Evolutionary conservation across 2,888 invertebrate genomes (phyloP).

Genomic region (Chloroclysta siterata): DNA sequence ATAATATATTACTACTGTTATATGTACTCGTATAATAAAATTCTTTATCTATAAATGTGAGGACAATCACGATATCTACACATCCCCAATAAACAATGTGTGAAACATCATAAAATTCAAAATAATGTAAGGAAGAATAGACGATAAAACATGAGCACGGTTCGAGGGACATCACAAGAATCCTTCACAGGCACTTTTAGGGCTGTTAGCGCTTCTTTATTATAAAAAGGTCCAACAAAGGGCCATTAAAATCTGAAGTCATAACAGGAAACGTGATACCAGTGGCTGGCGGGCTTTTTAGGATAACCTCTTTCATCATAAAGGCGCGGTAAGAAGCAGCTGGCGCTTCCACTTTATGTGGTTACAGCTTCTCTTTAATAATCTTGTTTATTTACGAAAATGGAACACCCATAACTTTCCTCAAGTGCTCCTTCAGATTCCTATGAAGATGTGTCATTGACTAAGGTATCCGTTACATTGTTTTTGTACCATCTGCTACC

Average conservation of each 20-base stretch:
- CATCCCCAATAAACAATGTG: constrained; percentile 56
- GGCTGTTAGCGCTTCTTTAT: constrained; percentile 71
- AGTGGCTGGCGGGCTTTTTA: constrained; percentile 65
- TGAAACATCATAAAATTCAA: constrained; percentile 57
- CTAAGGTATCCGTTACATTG: constrained; percentile 46
- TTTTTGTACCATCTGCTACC: constrained; percentile 41
- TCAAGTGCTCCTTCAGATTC: constrained; percentile 54
- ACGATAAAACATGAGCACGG: constrained; percentile 59
- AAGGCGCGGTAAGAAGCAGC: constrained; percentile 77
- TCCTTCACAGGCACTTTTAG: constrained; percentile 64
- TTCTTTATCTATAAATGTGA: constrained; percentile 9
- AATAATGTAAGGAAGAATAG: constrained; percentile 57
- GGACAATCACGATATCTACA: constrained; percentile 33
- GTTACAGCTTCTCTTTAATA: constrained; percentile 81
- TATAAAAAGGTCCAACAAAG: constrained; percentile 76
- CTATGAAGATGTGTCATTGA: constrained; percentile 64
- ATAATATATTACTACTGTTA: too few relatives aligned
- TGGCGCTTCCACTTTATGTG: constrained; percentile 80
- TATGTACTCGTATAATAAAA: neutral
- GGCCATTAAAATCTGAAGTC: constrained; percentile 80
- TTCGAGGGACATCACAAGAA: constrained; percentile 59
- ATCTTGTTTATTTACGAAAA: constrained; percentile 79
- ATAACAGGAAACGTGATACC: constrained; percentile 83
- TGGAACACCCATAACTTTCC: constrained; percentile 70
- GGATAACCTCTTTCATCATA: constrained; percentile 79